Base-by-base conservation (phyloP, 2,113 vertebrate species). In the Thamnophis sirtalis region DNA sequence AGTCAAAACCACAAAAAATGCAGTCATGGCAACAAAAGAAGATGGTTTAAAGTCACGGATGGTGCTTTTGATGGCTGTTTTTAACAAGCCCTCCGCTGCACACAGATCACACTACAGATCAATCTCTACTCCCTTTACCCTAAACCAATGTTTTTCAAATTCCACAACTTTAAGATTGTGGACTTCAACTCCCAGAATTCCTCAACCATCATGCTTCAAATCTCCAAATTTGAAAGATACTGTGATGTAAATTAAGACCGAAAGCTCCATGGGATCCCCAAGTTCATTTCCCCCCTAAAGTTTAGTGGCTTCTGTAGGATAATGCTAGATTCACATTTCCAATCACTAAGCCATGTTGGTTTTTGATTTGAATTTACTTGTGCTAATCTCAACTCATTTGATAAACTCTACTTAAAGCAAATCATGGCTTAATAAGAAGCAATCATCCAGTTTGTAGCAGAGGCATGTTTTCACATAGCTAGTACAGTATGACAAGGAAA, bases 41-140 rank as follows among this genome's bases (percentile, higher is more conserved):
- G 11, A 22, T 26, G 10, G 51, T 53, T 38, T 91, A 63, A 87
- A 85, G 48, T 43, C 33, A 86, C 26, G 50, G 19, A 15, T 68
- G 49, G 85, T 54, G 43, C 91, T 91, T 86, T 88, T 68, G 86
- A 87, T 87, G 11, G 48, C 87, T 92, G 80, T 63, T 92, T 92
- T 63, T 92, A 89, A 33, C 88, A 89, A 51, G 48, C 11, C 28
- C 80, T 63, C 73, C 38, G 26, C 55, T 48, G 49, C 13, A 85
- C 28, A 88, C 51, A 54, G 9, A 49, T 26, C 53, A n/a, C 19
- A 22, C 33, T 7, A 21, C 73, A 80, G 33, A 17, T 3, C n/a
- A 22, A 17, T 43, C 73, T 43, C 73, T 43, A 43, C 7, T 43
- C 73, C 17, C 17, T 80, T 80, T 7, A 43, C 28, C 4, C 63